Base-by-base conservation (phyloP, 2,113 vertebrate species). In the Rhagologus leucostigma region DNA sequence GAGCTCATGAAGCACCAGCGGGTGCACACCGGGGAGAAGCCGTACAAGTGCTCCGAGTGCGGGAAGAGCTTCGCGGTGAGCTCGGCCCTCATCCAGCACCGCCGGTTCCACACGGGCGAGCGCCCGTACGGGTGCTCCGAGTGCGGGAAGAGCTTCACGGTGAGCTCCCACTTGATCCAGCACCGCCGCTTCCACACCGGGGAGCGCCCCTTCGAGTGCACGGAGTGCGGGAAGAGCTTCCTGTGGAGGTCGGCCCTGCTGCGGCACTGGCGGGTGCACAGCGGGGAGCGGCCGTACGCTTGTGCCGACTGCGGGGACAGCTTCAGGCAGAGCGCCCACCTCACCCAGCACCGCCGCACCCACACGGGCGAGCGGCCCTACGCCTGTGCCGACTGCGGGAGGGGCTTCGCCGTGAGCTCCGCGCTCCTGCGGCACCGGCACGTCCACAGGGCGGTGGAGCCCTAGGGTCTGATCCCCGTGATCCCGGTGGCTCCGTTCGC, bases 161-260 rank as follows among this genome's bases (percentile, higher is more conserved):
- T 97, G 63, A 98, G 97, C 82, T 98, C 98, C 17, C 95, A 96
- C 26, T 97, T 98, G 69, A 97, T 97, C 90, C 97, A 97, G 84
- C 98, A 97, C 91, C 97, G 85, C 74, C 96, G 97, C 73, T 92
- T 97, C 52, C 98, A 98, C 65, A 98, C 94, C 0, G 96, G 81
- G 6, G 96, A 96, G 73, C 95, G 94, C 7, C 97, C 92, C 24
- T 97, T 93, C 6, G 42, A 41, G 16, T 96, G 96, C 32, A 4
- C 22, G 0, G 87, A 95, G 14, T 97, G 97, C 0, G 81, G 91
- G 27, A 97, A 97, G 84, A 91, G 69, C 44, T 97, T 97, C 60
- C 67, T 93, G 32, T 95, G 92, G 95, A 78, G 85, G 20, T 96
- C 97, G 4, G 93, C 89, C 1, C 89, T 97, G 44, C 93, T 82